These are phyloP conservation scores for Melospiza melodia DNA, from an alignment of 2,113 vertebrate genomes.

Conservation along the genomic window DNA sequence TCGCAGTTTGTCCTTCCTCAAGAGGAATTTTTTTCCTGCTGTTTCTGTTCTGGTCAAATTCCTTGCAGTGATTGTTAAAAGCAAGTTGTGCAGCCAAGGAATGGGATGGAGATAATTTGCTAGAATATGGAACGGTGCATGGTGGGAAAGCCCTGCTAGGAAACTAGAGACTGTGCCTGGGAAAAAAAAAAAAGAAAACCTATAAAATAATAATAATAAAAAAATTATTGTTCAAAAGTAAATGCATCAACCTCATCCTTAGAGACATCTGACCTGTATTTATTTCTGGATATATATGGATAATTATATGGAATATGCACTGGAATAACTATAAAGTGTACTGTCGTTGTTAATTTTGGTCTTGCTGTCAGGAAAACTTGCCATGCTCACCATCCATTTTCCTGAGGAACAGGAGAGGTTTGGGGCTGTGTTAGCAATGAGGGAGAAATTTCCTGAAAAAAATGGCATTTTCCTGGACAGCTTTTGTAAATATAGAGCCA, in stretches of 20 bases:
- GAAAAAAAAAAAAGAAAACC: not conserved
- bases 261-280: not conserved
- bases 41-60: not conserved
- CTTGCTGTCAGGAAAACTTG: not conserved
- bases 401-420: not conserved
- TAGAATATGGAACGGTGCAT: not conserved
- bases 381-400: not conserved
- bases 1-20: not conserved
- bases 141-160: not conserved
- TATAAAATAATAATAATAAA: not conserved
- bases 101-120: not conserved
- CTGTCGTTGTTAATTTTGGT: not conserved
- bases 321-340: not conserved
- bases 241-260: not conserved
- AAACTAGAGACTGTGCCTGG: not conserved
- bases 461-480: not conserved
- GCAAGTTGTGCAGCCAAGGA: not conserved
- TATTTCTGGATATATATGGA: not conserved
- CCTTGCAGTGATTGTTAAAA: not conserved
- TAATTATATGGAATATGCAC: too few relatives aligned
- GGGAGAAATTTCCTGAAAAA: not conserved
- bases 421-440: not conserved
- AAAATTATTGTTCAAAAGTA: constrained; percentile 9
- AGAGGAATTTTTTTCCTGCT: not conserved
- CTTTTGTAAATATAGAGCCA: not conserved